Evolutionary conservation across 2,113 vertebrate genomes (phyloP), one percentile per base, ranked within the genome.

Genomic region (Apteryx mantelli): DNA sequence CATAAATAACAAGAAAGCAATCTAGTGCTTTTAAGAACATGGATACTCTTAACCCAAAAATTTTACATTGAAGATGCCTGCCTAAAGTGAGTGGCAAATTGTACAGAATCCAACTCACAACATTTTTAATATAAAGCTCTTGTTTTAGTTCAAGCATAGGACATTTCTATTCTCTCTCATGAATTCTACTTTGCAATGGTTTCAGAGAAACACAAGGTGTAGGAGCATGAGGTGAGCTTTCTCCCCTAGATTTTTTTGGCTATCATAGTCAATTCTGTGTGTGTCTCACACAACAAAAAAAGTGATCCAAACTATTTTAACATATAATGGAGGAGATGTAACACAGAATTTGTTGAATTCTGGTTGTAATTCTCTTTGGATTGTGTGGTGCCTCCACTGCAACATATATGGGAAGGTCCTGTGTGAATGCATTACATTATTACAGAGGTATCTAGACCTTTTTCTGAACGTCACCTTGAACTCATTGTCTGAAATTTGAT

Each of bases 321-420:
- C 52, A n/a, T 53, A 68, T 87, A 88, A 88, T 38, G 74, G 81
- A 82, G 81, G 53, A 91, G 88, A 86, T 1, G 3, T 70, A 69
- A 52, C 53, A 74, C 18, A 20, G 32, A 68, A 36, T 81, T 84
- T 89, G 52, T 10, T 89, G 89, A 89, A 82, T 73, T 13, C 28
- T 79, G 28, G 5, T 55, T 89, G 38, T 36, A 28, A 16, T 60
- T 55, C 17, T 73, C 11, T 88, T 73, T 65, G 75, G 58, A 87
- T 65, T 0, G 0, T 64, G 34, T 34, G 44, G 44, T 80, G 28
- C 1, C 14, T 16, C 7, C 32, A 52, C 19, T 19, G 56, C 28
- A 86, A 6, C 0, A 1, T 12, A 32, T 58, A 30, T 75, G 58
- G 36, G 44, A 20, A 65, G 32, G 22, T 77, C 38, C 55, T 65